Percentiles rank a stretch among this genome's conserved stretches.
These are phyloP conservation scores for Cyrtorhinus lividipennis DNA, from an alignment of 1,140 invertebrate species.

Conservation along the genomic window DNA sequence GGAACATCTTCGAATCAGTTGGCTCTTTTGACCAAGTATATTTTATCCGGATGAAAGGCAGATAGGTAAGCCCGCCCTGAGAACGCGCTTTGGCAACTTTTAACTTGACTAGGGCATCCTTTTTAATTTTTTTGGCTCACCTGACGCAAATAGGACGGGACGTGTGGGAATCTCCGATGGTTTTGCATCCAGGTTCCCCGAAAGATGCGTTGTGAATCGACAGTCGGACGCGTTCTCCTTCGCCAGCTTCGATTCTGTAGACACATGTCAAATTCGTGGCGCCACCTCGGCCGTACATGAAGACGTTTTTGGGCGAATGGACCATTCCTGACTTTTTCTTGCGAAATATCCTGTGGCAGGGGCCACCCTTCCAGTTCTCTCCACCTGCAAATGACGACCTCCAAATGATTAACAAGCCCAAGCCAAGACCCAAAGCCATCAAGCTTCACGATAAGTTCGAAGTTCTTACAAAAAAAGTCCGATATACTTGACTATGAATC, in stretches of 20 bases:
- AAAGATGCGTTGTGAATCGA: constrained; percentile 56
- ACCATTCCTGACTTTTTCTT: constrained; percentile 43
- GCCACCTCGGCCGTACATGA: constrained; percentile 65
- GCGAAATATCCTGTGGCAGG: constrained; percentile 36
- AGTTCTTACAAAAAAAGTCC: too few species aligned
- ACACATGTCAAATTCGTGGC: constrained; percentile 55
- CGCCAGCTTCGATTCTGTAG: constrained; percentile 53
- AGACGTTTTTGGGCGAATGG: constrained; percentile 56
- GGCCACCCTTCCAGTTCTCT: constrained; percentile 27
- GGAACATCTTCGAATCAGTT: too few species aligned
- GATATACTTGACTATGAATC: too few species aligned
- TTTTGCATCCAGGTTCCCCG: constrained; percentile 40
- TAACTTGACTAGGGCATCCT: too few species aligned
- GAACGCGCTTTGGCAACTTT: too few species aligned
- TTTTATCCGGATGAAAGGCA: too few species aligned
- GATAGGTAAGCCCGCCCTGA: too few species aligned
- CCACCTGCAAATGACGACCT: constrained; percentile 37
- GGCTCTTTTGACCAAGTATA: too few species aligned
- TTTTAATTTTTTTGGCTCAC: too few species aligned
- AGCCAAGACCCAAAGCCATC: too few species aligned
- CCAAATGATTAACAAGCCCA: too few species aligned
- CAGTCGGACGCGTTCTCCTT: constrained; percentile 46
- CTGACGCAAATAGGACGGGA: constrained; percentile 23
- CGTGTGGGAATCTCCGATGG: constrained; percentile 35
- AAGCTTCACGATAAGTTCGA: too few species aligned